Evolutionary conservation across 1,140 invertebrate genomes (phyloP).

Genomic region (Magallana gigas): DNA sequence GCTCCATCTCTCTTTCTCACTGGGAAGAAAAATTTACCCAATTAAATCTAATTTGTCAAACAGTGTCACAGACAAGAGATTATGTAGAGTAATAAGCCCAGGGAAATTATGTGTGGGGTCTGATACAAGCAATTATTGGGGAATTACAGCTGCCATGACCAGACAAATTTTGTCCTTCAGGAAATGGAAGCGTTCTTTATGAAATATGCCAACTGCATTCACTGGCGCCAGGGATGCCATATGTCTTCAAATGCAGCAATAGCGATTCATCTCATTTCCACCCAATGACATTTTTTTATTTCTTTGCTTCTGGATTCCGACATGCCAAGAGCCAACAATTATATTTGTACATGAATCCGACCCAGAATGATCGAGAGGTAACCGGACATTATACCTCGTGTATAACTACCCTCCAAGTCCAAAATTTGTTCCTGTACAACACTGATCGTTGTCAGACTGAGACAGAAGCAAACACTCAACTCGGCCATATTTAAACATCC

Average conservation of each 20-base stretch:
- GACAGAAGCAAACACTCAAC: not conserved
- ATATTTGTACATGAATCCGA: no score
- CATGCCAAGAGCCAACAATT: no score
- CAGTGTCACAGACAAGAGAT: constrained; percentile 21
- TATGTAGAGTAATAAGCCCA: not conserved
- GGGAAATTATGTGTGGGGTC: not conserved
- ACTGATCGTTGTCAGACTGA: not conserved
- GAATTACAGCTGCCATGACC: constrained; percentile 25
- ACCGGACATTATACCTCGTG: no score
- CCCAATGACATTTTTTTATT: no score
- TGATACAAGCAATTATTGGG: constrained; percentile 15
- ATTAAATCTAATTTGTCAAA: constrained; percentile 33
- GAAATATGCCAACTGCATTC: not conserved
- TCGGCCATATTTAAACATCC: not conserved
- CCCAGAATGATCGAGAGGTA: no score
- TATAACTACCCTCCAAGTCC: no score
- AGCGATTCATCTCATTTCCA: no score
- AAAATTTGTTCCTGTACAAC: constrained; percentile 15
- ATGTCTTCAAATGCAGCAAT: not conserved
- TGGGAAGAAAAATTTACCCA: not conserved
- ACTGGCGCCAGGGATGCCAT: not conserved
- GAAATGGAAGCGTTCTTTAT: not conserved
- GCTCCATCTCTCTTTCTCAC: not conserved
- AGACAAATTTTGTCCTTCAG: constrained; percentile 21
- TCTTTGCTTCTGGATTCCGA: no score